Base-by-base conservation (phyloP, 2,797 vertebrate species). In the Odontamblyopus rebecca region DNA sequence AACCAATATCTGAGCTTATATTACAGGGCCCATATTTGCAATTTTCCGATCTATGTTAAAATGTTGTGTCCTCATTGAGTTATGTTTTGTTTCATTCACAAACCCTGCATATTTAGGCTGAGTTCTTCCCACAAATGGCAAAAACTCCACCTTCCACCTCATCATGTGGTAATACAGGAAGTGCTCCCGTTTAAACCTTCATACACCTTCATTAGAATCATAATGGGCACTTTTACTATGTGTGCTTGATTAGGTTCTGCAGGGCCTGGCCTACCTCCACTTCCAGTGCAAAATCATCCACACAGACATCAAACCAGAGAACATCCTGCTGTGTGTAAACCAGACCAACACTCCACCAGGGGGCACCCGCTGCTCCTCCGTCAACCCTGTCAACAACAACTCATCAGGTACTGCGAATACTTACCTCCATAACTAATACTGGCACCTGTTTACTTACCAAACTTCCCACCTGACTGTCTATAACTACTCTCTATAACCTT, bases 261-360 rank as follows among this genome's bases (percentile, higher is more conserved):
- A 95, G 74, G 95, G 95, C 29, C 86, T 96, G 79, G 90, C 94
- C 54, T 96, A 95, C 82, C 92, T 97, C 68, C 96, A 96, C 89
- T 74, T 80, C 73, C 79, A 86, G 74, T 96, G 96, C 86, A 91
- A 90, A 72, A 96, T 96, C 76, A 95, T 97, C 87, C 95, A 97
- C 38, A 74, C 95, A 0, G 95, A 97, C 87, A 93, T 96, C 83
- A 96, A 97, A 72, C 95, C 95, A 0, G 95, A 97, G 83, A 97
- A 97, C 75, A 80, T 97, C 70, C 81, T 97, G 80, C 81, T 96
- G 51, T 87, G 82, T 0, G 67, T 91, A 29, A 65, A 77, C 2
- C 72, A 90, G 77, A 86, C 64, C 67, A 79, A 88, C 66, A 82
- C 78, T 13, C 74, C 53, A 50, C 75, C 92, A 75, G 81, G 78